These are phyloP conservation scores for Eudemis profundana DNA, from an alignment of 2,888 invertebrate species.

Conservation along the genomic window DNA sequence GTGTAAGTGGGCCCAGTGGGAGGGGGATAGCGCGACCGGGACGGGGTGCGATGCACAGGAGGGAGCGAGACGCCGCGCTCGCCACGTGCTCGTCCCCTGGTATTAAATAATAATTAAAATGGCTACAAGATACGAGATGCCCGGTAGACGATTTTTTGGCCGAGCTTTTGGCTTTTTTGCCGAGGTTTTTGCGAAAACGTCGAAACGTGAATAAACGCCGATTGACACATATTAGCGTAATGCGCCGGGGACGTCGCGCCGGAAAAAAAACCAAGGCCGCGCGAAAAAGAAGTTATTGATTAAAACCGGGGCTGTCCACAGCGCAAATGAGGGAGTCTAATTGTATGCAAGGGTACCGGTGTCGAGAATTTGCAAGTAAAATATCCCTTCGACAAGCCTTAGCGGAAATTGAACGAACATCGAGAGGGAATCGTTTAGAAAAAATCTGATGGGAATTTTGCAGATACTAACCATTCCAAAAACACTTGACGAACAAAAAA, in stretches of 20 bases:
- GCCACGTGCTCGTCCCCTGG: conserved; percentile 85
- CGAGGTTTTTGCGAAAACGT: conserved; percentile 76
- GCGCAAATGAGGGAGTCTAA: conserved; percentile 84
- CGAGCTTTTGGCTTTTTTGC: conserved; percentile 81
- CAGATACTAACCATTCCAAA: neutral
- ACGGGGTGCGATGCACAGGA: conserved; percentile 53
- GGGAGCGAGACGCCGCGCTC: conserved; percentile 67
- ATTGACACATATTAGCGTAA: conserved; percentile 82
- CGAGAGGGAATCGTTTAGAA: conserved; percentile 3
- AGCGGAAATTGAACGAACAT: conserved; percentile 29
- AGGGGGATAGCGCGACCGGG: conserved; percentile 64
- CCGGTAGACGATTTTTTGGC: conserved; percentile 84
- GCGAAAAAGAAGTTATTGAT: conserved; percentile 85
- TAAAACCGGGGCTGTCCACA: conserved; percentile 84
- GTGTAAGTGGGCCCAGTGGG: conserved; percentile 83
- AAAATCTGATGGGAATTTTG: conserved; percentile 2
- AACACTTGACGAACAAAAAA: neutral
- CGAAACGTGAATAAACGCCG: conserved; percentile 69
- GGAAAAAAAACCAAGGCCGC: conserved; percentile 83
- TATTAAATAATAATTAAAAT: conserved; percentile 86
- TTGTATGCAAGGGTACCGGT: conserved; percentile 77
- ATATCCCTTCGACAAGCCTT: conserved; percentile 21
- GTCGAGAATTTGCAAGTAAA: conserved; percentile 48
- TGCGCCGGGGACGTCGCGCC: conserved; percentile 83
- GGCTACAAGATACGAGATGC: conserved; percentile 84